phyloP scores from a whole-genome alignment of 92 coral and sea anemone species.

The Parazoanthus atlanticus region DNA sequence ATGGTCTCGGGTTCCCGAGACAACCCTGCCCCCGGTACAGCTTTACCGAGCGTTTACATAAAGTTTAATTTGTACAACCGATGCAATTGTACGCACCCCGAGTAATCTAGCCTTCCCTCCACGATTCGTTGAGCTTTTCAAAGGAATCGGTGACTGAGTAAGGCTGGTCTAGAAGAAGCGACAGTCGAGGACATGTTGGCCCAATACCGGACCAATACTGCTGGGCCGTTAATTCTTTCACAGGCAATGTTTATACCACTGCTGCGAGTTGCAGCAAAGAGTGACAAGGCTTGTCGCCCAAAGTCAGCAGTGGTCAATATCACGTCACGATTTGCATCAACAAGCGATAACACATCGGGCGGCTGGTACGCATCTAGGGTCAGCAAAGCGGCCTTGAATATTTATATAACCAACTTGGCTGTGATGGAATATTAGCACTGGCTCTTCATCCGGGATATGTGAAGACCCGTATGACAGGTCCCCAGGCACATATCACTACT shows the following conservation, averaged over 20 bases:
- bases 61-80: too few species aligned
- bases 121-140: too few species aligned
- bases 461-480: slow-evolving; percentile 72
- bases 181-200: slow-evolving; percentile 72
- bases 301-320: slow-evolving; percentile 73
- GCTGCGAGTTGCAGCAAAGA: slow-evolving; percentile 63
- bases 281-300: slow-evolving; percentile 13
- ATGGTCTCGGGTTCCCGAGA: too few species aligned
- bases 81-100: too few species aligned
- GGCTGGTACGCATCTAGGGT: slow-evolving; percentile 55
- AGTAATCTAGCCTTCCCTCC: too few species aligned
- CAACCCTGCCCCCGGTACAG: too few species aligned
- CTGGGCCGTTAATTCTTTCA: slow-evolving; percentile 75
- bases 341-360: not conserved
- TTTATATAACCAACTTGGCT: slow-evolving; percentile 67
- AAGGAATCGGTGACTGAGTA: too few species aligned
- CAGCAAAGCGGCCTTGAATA: slow-evolving; percentile 78
- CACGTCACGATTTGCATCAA: slow-evolving; percentile 31
- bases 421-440: slow-evolving; percentile 64
- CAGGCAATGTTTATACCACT: slow-evolving; percentile 63
- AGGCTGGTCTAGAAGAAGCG: slow-evolving; percentile 58
- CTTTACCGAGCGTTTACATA: too few species aligned
- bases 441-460: slow-evolving; percentile 81
- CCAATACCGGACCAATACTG: slow-evolving; percentile 55
- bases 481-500: slow-evolving; percentile 46